These are phyloP conservation scores for Apamea epomidion DNA, from an alignment of 2,888 invertebrate species.

Conservation along the genomic window DNA sequence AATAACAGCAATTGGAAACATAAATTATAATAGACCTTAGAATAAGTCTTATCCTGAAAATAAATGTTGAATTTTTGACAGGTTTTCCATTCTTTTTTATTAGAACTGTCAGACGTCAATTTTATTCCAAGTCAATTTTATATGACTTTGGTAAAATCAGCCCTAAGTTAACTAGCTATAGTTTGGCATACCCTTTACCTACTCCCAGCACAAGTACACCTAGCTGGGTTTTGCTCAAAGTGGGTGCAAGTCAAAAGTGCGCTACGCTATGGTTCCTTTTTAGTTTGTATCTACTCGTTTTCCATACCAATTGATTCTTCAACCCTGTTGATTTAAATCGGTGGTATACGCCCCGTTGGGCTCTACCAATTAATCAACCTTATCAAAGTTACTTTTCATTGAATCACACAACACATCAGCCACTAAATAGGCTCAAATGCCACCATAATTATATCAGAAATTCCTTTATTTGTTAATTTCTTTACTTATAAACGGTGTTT, in stretches of 20 bases:
- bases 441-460: constrained; percentile 20
- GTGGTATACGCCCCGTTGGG: not conserved
- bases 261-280: not conserved
- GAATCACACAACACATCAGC: constrained; percentile 41
- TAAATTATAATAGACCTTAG: too few relatives aligned
- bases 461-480: constrained; percentile 38
- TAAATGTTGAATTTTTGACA: too few relatives aligned
- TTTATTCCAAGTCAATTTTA: too few relatives aligned
- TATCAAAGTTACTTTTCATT: not conserved
- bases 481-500: constrained; percentile 55
- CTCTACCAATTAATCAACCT: constrained; percentile 20
- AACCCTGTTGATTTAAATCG: constrained; percentile 14
- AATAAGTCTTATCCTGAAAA: too few relatives aligned
- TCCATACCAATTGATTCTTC: not conserved
- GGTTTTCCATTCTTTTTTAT: too few relatives aligned
- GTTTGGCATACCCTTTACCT: not conserved
- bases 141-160: too few relatives aligned
- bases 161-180: not conserved
- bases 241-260: not conserved
- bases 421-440: constrained; percentile 13
- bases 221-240: not conserved
- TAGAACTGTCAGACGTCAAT: too few relatives aligned
- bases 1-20: too few relatives aligned
- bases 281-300: not conserved
- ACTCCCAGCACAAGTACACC: too few relatives aligned